Evolutionary conservation across 2,888 invertebrate species (phyloP), one percentile per base, ranked within the genome.

Genomic region (Cephus nigrinus): DNA sequence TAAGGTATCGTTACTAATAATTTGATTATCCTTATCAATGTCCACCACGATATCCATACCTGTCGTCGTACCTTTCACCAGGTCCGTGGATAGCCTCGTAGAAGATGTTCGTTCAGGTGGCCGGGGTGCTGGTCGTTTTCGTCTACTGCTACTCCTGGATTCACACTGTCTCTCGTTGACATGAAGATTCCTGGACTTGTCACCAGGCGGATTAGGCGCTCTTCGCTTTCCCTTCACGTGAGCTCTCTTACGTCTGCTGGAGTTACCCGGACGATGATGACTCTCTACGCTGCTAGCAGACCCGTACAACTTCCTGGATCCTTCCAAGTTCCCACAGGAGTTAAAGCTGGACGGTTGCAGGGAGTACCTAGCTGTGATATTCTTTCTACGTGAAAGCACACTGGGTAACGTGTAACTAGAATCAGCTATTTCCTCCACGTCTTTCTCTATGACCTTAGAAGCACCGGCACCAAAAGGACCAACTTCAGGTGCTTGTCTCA

Each of bases 161-260:
- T 82, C 55, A 71, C 12, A 31, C 12, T 32, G 32, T 1, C 11
- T 32, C 32, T 55, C 74, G 32, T 69, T 69, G 55, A 34, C 30
- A n/a, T 75, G 68, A 11, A 78, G 76, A 69, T 75, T 80, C 68
- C 77, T 78, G 35, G 79, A 75, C 68, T 85, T 82, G 5, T 82
- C 82, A n/a, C 86, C 88, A 0, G 96, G 96, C 9, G 96, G 96
- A 82, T 93, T 93, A 0, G 96, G 96, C 0, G 96, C 96, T 86
- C 94, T 94, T 75, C 96, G 92, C 89, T 96, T 96, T 34, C 96
- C 96, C 83, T 95, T 95, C 0, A 96, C 96, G 92, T 96, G 95
- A 34, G 94, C 93, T 82, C 93, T 93, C 74, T 93, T 93, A 55
- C 55, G 55, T 23, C 55, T 55, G 23, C 55, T 23, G 23, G 55